Base-by-base conservation (phyloP, 2,888 invertebrate genomes). In the Troides helena region DNA sequence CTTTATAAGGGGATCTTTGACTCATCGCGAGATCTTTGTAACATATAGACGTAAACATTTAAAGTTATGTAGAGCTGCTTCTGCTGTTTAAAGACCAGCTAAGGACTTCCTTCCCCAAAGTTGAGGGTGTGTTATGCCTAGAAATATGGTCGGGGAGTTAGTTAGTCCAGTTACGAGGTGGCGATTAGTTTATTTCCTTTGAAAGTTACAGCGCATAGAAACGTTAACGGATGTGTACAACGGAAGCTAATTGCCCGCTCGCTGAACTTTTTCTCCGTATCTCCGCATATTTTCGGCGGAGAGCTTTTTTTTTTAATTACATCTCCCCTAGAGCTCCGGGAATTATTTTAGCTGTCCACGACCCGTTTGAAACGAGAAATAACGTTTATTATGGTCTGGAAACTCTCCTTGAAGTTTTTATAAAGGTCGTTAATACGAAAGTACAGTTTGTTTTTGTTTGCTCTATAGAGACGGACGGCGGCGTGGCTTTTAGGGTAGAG, bases 371-470 rank as follows among this genome's bases (percentile, higher is more conserved):
- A 60, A 64, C 64, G 39, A 56, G 68, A 64, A 68, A 64, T 53
- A 68, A 68, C 59, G 68, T 68, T 64, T 64, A 67, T 67, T 67
- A 68, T 64, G 68, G 60, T 21, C 46, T 63, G 58, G 39, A 18
- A 68, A 64, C 64, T 68, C 63, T 59, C 23, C 14, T 12, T 18
- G 12, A 39, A 60, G 64, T 64, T 68, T 68, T 68, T 68, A 65
- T 68, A 60, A 64, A 53, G 39, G 50, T 53, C 60, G 53, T 60
- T 64, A 68, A 68, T 59, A 68, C 46, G 6, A 68, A 59, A 36
- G 56, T 56, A 63, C 53, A 39, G 46, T 68, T 64, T 64, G 46
- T 68, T 63, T 46, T 46, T 46, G 46, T 46, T 46, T 39, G 39
- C 39, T 7, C 10, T 46, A 30, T 30, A 2, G 46, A 12, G 14